Conservation (phyloP, 1,140 invertebrate species). For the Formica exsecta region DNA sequence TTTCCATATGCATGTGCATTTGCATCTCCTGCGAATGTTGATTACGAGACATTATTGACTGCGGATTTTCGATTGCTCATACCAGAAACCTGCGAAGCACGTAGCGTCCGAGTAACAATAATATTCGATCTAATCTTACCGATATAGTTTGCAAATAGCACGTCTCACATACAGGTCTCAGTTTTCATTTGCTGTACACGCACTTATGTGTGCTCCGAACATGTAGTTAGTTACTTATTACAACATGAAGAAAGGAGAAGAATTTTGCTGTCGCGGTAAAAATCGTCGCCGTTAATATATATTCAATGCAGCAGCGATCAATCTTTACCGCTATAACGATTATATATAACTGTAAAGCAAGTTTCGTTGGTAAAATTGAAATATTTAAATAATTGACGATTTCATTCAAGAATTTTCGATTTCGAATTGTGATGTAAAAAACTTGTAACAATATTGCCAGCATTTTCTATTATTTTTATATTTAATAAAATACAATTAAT, state of each 20-base stretch:
- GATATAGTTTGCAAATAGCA: neutral
- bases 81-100: neutral
- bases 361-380: neutral
- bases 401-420: neutral
- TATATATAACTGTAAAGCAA: neutral
- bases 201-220: constrained; percentile 3
- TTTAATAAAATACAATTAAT: constrained; percentile 22
- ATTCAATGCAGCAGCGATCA: constrained; percentile 6
- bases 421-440: neutral
- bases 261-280: constrained; percentile 24
- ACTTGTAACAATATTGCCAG: neutral
- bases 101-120: constrained; percentile 10
- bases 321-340: neutral
- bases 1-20: neutral
- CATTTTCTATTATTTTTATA: constrained; percentile 7
- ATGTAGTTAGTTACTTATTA: constrained; percentile 6
- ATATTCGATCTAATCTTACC: constrained; percentile 23
- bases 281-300: constrained; percentile 2
- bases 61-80: neutral
- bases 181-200: constrained; percentile 45
- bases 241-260: constrained; percentile 6
- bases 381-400: neutral
- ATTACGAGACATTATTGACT: neutral
- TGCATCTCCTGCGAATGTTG: no score
- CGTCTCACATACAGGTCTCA: constrained; percentile 8